Evolutionary conservation across 2,888 invertebrate genomes (phyloP).

Genomic region (Drosophila infuscata): DNA sequence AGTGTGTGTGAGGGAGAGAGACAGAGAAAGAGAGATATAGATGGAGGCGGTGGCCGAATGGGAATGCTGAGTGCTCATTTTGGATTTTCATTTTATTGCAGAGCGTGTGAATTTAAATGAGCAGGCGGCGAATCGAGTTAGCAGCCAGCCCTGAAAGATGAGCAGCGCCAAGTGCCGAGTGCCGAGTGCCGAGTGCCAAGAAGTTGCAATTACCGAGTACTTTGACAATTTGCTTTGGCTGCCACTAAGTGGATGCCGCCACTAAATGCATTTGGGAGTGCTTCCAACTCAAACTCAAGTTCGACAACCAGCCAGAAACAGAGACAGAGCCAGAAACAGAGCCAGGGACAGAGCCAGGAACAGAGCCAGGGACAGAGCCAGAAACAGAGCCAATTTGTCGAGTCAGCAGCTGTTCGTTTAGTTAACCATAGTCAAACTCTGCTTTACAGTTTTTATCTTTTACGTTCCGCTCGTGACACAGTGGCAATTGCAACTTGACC

Average conservation of each 20-base stretch:
- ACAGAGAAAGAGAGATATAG: background rate
- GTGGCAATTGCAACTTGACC: background rate
- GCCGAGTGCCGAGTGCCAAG: constrained; percentile 23
- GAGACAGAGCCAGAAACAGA: constrained; percentile 1
- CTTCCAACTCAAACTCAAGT: background rate
- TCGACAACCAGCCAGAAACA: background rate
- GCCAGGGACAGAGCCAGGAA: background rate
- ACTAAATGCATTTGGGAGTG: constrained; percentile 44
- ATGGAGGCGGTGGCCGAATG: background rate
- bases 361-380: constrained; percentile 23
- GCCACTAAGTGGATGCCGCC: constrained; percentile 37
- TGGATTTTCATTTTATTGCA: constrained; percentile 47
- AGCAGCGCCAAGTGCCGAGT: constrained; percentile 10
- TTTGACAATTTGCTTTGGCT: constrained; percentile 44
- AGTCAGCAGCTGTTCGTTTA: constrained; percentile 40
- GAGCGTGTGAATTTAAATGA: constrained; percentile 59
- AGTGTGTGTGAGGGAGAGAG: background rate
- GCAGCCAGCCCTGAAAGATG: background rate
- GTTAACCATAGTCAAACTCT: background rate
- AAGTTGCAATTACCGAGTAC: constrained; percentile 53
- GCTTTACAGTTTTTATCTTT: constrained; percentile 23
- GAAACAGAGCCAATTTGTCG: constrained; percentile 34
- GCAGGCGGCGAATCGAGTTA: constrained; percentile 19
- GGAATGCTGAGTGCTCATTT: constrained; percentile 46
- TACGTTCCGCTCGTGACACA: constrained; percentile 24